Base-by-base conservation (phyloP, 2,888 invertebrate species). In the Lamproptera curius region DNA sequence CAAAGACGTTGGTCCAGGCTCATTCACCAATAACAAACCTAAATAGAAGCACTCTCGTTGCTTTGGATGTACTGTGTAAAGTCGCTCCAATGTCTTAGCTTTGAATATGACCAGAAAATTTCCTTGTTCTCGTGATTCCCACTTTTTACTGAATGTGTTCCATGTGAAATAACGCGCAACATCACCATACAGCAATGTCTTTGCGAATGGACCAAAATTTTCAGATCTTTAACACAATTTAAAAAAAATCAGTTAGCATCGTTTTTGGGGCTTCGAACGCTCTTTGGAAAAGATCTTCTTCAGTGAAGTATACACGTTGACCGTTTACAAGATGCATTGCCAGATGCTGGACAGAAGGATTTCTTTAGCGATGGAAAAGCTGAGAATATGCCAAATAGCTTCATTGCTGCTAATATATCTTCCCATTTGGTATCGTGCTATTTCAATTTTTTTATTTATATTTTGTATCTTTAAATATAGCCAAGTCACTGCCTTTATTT, bases 1-100 rank as follows among this genome's bases (percentile, higher is more conserved):
- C 44, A 59, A 61, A 46, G 54, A 57, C 23, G 50, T 55, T 50
- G 57, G 59, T 50, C 58, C 57, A 15, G 42, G 47, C 15, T 56
- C 55, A 52, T 58, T 57, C 20, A 54, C 53, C 48, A 62, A 54
- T 35, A 59, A 53, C 49, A 62, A 50, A 38, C 58, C 52, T 20
- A 59, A 50, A 51, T 46, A 57, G 50, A 54, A 55, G 47, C 55
- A 56, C 44, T 58, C 53, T 39, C 43, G 26, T 44, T 59, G 46
- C 41, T 54, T 57, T 50, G 56, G 53, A 48, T 52, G 50, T 37
- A 51, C 46, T 6, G 49, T 42, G 44, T 23, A 53, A 28, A 49
- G 42, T 41, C 50, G 0, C 17, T 46, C 45, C 26, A 51, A 46
- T 44, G 44, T 47, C 38, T 51, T 52, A 36, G 51, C 42, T 50